Percentiles rank a stretch among this genome's conserved stretches.
phyloP scores from a whole-genome alignment of 2,888 invertebrate species.

The Hemithea aestivaria region DNA sequence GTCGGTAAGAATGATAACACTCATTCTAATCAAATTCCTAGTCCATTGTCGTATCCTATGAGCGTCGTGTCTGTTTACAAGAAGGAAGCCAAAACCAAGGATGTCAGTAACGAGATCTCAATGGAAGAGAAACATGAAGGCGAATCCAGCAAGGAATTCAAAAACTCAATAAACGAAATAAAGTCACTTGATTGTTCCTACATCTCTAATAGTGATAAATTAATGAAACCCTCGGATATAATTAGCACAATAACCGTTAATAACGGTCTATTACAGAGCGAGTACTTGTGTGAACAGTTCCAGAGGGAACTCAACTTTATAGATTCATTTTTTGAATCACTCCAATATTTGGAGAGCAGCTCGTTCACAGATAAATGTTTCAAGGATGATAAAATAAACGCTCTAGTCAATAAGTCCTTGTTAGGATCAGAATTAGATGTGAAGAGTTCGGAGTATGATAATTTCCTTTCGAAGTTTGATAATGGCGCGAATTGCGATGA shows the following conservation, averaged over 20 bases:
- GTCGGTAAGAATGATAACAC: constrained; percentile 46
- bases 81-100: constrained; percentile 44
- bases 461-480: constrained; percentile 58
- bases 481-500: constrained; percentile 54
- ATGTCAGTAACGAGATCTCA: constrained; percentile 10
- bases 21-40: constrained; percentile 40
- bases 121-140: constrained; percentile 23
- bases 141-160: constrained; percentile 28
- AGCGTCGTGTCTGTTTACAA: constrained; percentile 63
- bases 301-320: constrained; percentile 70
- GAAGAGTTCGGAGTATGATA: constrained; percentile 51
- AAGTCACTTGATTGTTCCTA: constrained; percentile 51
- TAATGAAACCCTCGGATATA: constrained; percentile 70
- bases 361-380: constrained; percentile 53
- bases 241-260: constrained; percentile 65
- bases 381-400: constrained; percentile 44
- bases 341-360: constrained; percentile 65
- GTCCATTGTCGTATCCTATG: constrained; percentile 55
- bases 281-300: constrained; percentile 66
- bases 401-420: constrained; percentile 38
- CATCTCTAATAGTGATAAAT: constrained; percentile 48
- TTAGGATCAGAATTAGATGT: constrained; percentile 43
- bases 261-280: constrained; percentile 51
- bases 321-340: constrained; percentile 71
- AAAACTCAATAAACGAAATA: constrained; percentile 41